Conservation (phyloP, 1,140 invertebrate species). For the Drosophila tani region DNA sequence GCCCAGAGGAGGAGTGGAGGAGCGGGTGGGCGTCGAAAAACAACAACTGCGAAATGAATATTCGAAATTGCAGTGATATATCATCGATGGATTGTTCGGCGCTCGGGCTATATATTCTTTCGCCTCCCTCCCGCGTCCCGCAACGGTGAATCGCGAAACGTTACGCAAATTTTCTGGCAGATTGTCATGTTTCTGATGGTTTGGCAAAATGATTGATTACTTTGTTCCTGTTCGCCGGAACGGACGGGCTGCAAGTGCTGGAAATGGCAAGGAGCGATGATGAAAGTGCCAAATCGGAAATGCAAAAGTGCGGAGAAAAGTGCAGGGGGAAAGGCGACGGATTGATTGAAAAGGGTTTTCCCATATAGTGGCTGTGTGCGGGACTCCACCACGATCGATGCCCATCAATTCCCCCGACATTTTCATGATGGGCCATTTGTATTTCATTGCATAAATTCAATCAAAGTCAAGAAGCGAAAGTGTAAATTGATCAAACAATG, state of each 20-base stretch:
- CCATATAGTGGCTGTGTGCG: background rate
- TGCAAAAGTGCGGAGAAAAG: slow-evolving; percentile 40
- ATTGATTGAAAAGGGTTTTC: slow-evolving; percentile 41
- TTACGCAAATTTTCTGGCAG: slow-evolving; percentile 73
- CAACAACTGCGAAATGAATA: slow-evolving; percentile 72
- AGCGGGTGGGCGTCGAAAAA: slow-evolving; percentile 26
- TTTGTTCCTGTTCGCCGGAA: slow-evolving; percentile 66
- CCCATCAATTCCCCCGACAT: slow-evolving; percentile 20
- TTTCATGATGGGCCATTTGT: slow-evolving; percentile 11
- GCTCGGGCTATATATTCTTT: slow-evolving; percentile 4
- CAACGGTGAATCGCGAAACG: slow-evolving; percentile 47
- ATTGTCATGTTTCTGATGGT: slow-evolving; percentile 80
- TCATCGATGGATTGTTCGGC: slow-evolving; percentile 67
- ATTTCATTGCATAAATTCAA: slow-evolving; percentile 12
- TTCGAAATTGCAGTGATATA: slow-evolving; percentile 77
- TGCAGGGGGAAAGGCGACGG: slow-evolving; percentile 10
- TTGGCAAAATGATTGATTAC: slow-evolving; percentile 79
- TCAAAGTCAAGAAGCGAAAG: slow-evolving; percentile 1
- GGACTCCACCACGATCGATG: slow-evolving; percentile 1
- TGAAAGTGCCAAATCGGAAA: slow-evolving; percentile 54
- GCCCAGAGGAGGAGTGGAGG: slow-evolving; percentile 19
- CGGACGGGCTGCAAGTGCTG: slow-evolving; percentile 11
- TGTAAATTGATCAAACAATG: slow-evolving; percentile 1
- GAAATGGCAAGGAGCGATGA: slow-evolving; percentile 1
- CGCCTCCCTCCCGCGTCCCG: background rate